Evolutionary conservation across 2,113 vertebrate genomes (phyloP).

Genomic region (Polypterus senegalus): DNA sequence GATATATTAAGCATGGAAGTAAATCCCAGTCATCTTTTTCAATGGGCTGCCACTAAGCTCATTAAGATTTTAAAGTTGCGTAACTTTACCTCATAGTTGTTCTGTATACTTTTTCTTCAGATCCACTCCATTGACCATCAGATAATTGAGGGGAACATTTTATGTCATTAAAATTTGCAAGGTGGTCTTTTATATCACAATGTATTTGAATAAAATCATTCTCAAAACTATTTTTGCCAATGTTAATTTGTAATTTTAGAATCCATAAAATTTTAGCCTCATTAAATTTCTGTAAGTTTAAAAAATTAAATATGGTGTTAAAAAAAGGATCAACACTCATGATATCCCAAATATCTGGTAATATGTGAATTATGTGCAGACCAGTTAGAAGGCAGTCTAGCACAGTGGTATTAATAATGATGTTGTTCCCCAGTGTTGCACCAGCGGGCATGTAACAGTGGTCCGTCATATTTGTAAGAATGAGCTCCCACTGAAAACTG

Average conservation of each 20-base stretch:
- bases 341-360: not conserved
- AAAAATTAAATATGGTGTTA: not conserved
- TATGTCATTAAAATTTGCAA: not conserved
- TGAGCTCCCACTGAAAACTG: no score
- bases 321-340: not conserved
- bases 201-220: not conserved
- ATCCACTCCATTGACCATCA: not conserved
- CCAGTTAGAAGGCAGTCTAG: constrained; percentile 5
- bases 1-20: no score
- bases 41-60: no score
- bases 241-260: not conserved
- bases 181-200: not conserved
- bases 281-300: not conserved
- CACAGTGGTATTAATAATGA: not conserved
- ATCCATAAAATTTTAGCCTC: constrained; percentile 4
- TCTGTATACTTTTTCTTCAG: constrained; percentile 1
- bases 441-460: no score
- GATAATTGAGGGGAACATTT: not conserved
- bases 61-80: no score
- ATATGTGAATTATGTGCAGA: not conserved
- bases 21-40: no score
- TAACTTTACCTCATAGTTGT: not conserved
- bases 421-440: no score
- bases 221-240: not conserved
- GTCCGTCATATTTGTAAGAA: no score